These are phyloP conservation scores for Cynodonichthys magdalenae DNA, from an alignment of 2,797 vertebrate species.

Conservation along the genomic window DNA sequence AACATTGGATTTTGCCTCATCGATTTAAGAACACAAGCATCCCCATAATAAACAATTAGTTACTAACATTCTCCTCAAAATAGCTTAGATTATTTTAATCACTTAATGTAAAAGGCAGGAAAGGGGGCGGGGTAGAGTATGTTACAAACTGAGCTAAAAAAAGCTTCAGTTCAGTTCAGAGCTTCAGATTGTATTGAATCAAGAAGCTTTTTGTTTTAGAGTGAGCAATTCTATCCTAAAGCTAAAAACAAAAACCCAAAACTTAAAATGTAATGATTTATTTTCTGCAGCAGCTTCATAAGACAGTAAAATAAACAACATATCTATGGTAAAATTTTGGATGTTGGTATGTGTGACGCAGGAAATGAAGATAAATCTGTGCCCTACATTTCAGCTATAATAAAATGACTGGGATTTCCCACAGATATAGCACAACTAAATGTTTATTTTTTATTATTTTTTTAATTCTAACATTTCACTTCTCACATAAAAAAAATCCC, in stretches of 20 bases:
- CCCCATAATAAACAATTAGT: too few species aligned
- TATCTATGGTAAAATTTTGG: too few species aligned
- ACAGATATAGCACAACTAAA: too few species aligned
- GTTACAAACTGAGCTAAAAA: constrained; percentile 49
- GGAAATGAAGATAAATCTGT: not conserved
- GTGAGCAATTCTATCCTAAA: constrained; percentile 38
- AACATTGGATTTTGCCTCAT: too few species aligned
- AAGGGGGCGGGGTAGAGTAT: constrained; percentile 37
- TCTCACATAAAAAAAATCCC: constrained; percentile 28
- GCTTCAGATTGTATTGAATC: constrained; percentile 50
- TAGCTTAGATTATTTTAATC: not conserved
- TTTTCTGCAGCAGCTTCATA: too few species aligned
- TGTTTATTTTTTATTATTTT: not conserved
- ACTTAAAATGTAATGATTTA: too few species aligned
- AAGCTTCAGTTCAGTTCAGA: constrained; percentile 52
- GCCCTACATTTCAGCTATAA: not conserved
- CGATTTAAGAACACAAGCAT: too few species aligned
- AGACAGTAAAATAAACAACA: too few species aligned
- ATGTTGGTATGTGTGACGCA: not conserved
- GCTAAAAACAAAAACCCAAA: not conserved
- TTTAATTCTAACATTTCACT: constrained; percentile 4
- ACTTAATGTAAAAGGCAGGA: constrained; percentile 13
- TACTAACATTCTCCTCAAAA: not conserved
- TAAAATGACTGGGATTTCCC: too few species aligned
- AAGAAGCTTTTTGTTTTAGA: constrained; percentile 57